A percentile compares a stretch with the other conserved stretches of the same genome.
Evolutionary conservation across 92 coral and sea anemone species (phyloP).

Genomic region (Chrysogorgia sp.): DNA sequence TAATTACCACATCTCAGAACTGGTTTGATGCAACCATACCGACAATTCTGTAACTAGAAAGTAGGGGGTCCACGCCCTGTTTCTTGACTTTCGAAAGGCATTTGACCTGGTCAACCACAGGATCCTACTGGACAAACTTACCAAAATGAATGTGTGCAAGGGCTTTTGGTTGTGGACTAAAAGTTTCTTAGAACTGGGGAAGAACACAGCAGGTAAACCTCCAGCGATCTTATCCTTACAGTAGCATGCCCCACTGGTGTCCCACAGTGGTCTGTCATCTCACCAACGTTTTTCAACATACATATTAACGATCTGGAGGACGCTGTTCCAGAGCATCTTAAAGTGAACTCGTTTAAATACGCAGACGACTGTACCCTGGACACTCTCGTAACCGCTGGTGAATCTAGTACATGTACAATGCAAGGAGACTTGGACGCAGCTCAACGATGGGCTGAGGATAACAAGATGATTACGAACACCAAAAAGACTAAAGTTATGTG

Average conservation of each 20-base stretch:
- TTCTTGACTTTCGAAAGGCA: too few relatives aligned
- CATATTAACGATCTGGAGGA: slow-evolving; percentile 35
- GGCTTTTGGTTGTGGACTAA: too few relatives aligned
- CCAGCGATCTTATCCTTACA: too few relatives aligned
- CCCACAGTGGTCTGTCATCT: slow-evolving; percentile 37
- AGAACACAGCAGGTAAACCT: slow-evolving; percentile 38
- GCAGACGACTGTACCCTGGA: slow-evolving; percentile 51
- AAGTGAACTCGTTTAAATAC: slow-evolving; percentile 26
- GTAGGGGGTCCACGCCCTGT: slow-evolving; percentile 1
- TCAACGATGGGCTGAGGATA: slow-evolving; percentile 26
- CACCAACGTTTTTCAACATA: slow-evolving; percentile 36
- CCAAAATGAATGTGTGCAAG: too few relatives aligned
- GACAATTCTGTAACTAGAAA: slow-evolving; percentile 1
- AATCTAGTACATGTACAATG: slow-evolving; percentile 30
- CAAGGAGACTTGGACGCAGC: slow-evolving; percentile 20
- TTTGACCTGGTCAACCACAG: too few relatives aligned
- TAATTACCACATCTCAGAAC: slow-evolving; percentile 24
- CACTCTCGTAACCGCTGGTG: background rate
- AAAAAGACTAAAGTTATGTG: slow-evolving; percentile 47
- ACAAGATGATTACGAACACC: slow-evolving; percentile 23
- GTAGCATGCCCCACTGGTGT: too few relatives aligned
- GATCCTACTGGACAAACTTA: background rate
- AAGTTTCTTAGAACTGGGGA: background rate
- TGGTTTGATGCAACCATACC: slow-evolving; percentile 16
- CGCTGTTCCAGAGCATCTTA: slow-evolving; percentile 24